phyloP scores from a whole-genome alignment of 2,888 invertebrate species.

The Ypsolopha scabrella region DNA sequence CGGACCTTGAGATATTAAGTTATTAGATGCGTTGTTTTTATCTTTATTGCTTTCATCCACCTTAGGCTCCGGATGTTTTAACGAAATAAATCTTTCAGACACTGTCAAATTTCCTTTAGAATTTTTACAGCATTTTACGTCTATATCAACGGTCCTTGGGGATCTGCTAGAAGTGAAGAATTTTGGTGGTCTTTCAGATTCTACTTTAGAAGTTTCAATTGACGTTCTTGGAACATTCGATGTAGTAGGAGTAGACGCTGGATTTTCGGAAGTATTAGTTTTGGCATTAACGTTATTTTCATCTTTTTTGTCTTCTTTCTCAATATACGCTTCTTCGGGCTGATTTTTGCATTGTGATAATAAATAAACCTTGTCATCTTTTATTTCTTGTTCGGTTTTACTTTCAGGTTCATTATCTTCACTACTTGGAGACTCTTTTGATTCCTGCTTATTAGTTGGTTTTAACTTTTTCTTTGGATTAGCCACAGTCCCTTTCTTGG shows the following conservation, averaged over 20 bases:
- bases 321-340: not conserved
- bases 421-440: slow-evolving; percentile 5
- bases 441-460: slow-evolving; percentile 6
- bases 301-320: slow-evolving; percentile 10
- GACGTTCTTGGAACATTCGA: slow-evolving; percentile 14
- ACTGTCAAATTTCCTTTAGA: slow-evolving; percentile 58
- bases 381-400: slow-evolving; percentile 14
- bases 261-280: not conserved
- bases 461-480: slow-evolving; percentile 31
- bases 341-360: not conserved
- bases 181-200: slow-evolving; percentile 55
- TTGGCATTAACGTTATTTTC: not conserved
- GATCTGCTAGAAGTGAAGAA: slow-evolving; percentile 58
- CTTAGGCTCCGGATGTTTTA: slow-evolving; percentile 46
- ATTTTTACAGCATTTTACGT: slow-evolving; percentile 57
- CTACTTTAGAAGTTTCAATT: slow-evolving; percentile 40
- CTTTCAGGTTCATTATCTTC: slow-evolving; percentile 7
- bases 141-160: slow-evolving; percentile 56
- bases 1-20: slow-evolving; percentile 49
- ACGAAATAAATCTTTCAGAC: slow-evolving; percentile 52
- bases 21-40: slow-evolving; percentile 32
- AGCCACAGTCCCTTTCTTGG: slow-evolving; percentile 31
- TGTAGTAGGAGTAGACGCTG: slow-evolving; percentile 12
- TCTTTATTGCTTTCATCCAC: slow-evolving; percentile 38
- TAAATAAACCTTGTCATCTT: not conserved